Evolutionary conservation across 2,113 vertebrate genomes (phyloP).

Genomic region (Delphinus delphis): DNA sequence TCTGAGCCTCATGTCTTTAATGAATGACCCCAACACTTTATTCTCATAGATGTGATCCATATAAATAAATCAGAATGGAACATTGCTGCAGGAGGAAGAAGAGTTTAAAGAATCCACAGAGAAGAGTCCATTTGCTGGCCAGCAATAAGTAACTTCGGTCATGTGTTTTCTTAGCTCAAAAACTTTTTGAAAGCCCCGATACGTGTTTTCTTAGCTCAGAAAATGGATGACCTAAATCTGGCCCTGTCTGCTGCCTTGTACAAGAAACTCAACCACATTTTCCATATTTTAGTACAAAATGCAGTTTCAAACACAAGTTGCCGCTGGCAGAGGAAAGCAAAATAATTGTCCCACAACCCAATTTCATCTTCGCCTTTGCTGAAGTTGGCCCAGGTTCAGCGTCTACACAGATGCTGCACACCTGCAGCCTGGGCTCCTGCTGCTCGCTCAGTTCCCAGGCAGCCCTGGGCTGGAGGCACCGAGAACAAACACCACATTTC

Average conservation of each 20-base stretch:
- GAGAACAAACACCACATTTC: slow-evolving; percentile 61
- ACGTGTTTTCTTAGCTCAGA: neutral
- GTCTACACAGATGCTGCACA: slow-evolving; percentile 51
- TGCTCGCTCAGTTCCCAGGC: slow-evolving; percentile 67
- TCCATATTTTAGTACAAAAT: slow-evolving; percentile 71
- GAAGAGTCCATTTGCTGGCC: neutral
- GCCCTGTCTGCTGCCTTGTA: neutral
- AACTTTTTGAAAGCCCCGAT: neutral
- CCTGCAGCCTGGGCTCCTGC: slow-evolving; percentile 57
- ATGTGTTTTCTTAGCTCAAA: too few species aligned
- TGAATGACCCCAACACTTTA: neutral
- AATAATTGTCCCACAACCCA: slow-evolving; percentile 46
- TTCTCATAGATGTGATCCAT: neutral
- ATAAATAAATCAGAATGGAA: neutral
- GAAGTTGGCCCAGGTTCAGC: slow-evolving; percentile 59
- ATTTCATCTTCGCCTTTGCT: slow-evolving; percentile 67
- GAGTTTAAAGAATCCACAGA: neutral
- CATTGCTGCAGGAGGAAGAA: neutral
- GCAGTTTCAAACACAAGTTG: slow-evolving; percentile 67
- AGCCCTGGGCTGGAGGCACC: slow-evolving; percentile 51
- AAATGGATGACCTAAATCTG: slow-evolving; percentile 44
- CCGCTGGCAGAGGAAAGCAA: slow-evolving; percentile 51
- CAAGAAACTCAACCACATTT: slow-evolving; percentile 6
- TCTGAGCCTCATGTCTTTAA: neutral
- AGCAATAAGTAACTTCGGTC: neutral